Conservation (phyloP, 2,113 vertebrate genomes). For the Brachionichthys hirsutus region DNA sequence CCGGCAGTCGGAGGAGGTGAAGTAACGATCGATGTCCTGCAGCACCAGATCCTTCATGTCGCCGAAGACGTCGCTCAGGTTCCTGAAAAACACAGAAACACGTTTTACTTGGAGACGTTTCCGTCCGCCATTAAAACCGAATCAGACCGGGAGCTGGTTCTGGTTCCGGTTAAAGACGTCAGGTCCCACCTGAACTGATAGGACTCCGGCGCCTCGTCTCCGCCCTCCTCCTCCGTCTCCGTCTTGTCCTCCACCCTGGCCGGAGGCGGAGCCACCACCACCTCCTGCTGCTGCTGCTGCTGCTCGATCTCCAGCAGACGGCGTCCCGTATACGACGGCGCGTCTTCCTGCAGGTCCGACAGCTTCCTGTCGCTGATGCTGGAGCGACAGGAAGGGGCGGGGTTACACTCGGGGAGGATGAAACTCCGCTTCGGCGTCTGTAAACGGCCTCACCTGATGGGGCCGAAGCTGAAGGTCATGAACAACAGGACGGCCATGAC, state of each 20-base stretch:
- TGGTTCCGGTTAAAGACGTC: too few species aligned
- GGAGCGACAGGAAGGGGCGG: not conserved
- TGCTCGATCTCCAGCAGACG: conserved; percentile 78
- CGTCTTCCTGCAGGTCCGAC: conserved; percentile 51
- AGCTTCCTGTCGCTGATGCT: conserved; percentile 84
- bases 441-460: conserved; percentile 78
- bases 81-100: conserved; percentile 65
- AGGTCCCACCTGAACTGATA: conserved; percentile 71
- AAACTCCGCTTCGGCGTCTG: too few species aligned
- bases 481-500: conserved; percentile 88
- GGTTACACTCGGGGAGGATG: too few species aligned
- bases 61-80: conserved; percentile 80
- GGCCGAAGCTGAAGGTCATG: conserved; percentile 89
- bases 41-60: conserved; percentile 85
- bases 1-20: conserved; percentile 84
- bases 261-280: not conserved
- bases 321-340: conserved; percentile 64
- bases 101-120: too few species aligned
- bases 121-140: too few species aligned
- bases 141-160: too few species aligned
- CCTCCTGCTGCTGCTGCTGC: conserved; percentile 1
- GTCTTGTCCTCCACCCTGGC: conserved; percentile 38
- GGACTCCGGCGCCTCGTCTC: conserved; percentile 41
- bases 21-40: conserved; percentile 85
- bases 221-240: conserved; percentile 59